Base-by-base conservation (phyloP, 2,888 invertebrate species). In the Spisula solida region DNA sequence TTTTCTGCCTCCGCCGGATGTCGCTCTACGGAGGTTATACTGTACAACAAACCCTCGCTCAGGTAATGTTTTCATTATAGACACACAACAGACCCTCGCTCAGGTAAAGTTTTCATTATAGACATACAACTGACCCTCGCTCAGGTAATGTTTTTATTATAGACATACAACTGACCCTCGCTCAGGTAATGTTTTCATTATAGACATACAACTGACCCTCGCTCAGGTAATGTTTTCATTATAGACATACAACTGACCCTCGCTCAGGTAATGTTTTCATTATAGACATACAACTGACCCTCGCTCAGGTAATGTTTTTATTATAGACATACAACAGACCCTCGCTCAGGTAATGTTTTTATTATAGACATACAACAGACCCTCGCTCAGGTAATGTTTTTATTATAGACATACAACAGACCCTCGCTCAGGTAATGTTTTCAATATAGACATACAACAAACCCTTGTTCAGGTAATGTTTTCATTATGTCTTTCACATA, bases 361-460 rank as follows among this genome's bases (percentile, higher is more conserved):
- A n/a, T n/a, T n/a, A n/a, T n/a, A 18, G 92, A 95, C 10, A 88
- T 94, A n/a, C 96, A 96, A 88, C 93, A 94, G 84, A 91, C 89
- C 87, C 91, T 96, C 18, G 95, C 94, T 5, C 94, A 96, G 96
- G 96, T 96, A 91, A 41, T 31, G n/a, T n/a, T n/a, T n/a, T n/a
- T n/a, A n/a, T n/a, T n/a, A n/a, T n/a, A n/a, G n/a, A n/a, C n/a
- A n/a, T n/a, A n/a, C n/a, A n/a, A n/a, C n/a, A n/a, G n/a, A n/a
- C n/a, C n/a, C n/a, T n/a, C n/a, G 8, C 97, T 99, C 83, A 98
- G 98, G 93, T 97, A 98, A 90, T 98, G 98, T 96, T 97, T 97
- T 31, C 85, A 93, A 18, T n/a, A n/a, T n/a, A n/a, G 92, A 95
- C 10, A 88, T 94, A n/a, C 96, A 96, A 88, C 93, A 94, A 82